Evolutionary conservation across 2,113 vertebrate species (phyloP), one percentile per base, ranked within the genome.

Genomic region (Indicator indicator): DNA sequence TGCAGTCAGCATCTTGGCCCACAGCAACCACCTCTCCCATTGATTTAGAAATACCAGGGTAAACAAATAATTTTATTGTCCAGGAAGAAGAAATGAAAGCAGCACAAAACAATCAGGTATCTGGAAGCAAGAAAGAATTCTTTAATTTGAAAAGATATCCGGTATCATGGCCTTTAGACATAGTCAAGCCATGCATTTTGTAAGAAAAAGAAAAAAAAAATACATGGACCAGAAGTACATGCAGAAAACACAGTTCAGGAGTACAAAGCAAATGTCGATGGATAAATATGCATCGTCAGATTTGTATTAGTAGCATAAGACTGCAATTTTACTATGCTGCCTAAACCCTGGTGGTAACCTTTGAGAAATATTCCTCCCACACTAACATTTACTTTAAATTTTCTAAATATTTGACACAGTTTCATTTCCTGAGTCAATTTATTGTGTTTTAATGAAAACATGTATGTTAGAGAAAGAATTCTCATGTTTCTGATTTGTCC

Each of bases 361-460:
- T 76, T 89, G 60, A 88, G 56, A 16, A 94, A 48, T 77, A 59
- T 48, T 86, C 67, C 85, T 94, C 79, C 85, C 79, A 88, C 52
- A 32, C 14, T 56, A 80, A 28, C 32, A 46, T 92, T 84, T 75
- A 65, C 91, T 90, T 89, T 69, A 59, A n/a, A 38, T 76, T 88
- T 95, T 86, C 56, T 74, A 83, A 80, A 70, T 91, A 55, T 24
- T 76, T 32, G 42, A 33, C 42, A 59, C 14, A 18, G 28, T 44
- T 86, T 89, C 7, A 78, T 84, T 78, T 90, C 11, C 58, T 63
- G 54, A 93, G 21, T 87, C 55, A 81, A 2, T 83, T 77, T 56
- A 26, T 86, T 83, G 17, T 5, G 15, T 69, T 30, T 65, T 75
- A 9, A 4, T 89, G 55, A 78, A 93, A 94, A n/a, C 15, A n/a